Evolutionary conservation across 2,888 invertebrate species (phyloP).

Genomic region (Synergus gifuensis): DNA sequence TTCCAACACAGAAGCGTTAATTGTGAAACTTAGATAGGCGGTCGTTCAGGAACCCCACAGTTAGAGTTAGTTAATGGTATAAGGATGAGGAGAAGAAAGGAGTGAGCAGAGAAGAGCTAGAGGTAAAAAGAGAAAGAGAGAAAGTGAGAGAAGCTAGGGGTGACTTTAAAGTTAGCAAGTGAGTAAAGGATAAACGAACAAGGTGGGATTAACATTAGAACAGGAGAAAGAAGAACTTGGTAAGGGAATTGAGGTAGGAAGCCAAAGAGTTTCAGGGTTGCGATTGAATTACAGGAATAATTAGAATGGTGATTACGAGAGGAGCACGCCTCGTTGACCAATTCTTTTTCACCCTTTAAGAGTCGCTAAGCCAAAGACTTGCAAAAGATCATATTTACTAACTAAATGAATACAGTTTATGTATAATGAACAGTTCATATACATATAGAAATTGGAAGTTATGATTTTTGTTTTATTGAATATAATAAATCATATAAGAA

Average conservation of each 20-base stretch:
- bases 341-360: conserved; percentile 61
- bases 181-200: background rate
- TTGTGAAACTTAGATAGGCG: conserved; percentile 77
- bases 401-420: no score
- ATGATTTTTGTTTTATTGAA: conserved; percentile 20
- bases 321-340: conserved; percentile 71
- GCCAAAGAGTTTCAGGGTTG: conserved; percentile 60
- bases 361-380: background rate
- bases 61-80: background rate
- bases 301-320: conserved; percentile 74
- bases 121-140: no score
- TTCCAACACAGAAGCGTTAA: conserved; percentile 72
- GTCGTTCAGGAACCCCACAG: conserved; percentile 70
- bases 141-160: background rate
- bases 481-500: background rate
- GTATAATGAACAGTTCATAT: background rate
- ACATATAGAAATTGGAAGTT: background rate
- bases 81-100: background rate
- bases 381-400: background rate
- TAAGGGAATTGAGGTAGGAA: conserved; percentile 47
- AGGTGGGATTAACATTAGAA: conserved; percentile 33
- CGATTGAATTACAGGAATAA: conserved; percentile 75
- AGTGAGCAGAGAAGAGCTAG: no score
- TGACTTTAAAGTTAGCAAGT: conserved; percentile 2
- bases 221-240: conserved; percentile 36